phyloP scores from a whole-genome alignment of 1,140 invertebrate genomes.

The Tetramorium parvispinum region DNA sequence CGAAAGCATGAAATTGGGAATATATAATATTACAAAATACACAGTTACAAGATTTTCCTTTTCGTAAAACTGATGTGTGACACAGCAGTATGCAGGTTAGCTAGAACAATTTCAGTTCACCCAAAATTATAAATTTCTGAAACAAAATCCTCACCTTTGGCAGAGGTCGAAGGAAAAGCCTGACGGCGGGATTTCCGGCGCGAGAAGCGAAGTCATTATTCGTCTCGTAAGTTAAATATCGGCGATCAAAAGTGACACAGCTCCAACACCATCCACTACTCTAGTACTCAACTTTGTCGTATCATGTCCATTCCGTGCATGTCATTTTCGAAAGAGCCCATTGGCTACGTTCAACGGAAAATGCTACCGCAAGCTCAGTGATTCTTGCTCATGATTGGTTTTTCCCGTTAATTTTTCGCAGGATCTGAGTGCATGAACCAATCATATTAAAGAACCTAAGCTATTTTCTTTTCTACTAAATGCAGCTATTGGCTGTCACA shows the following conservation, averaged over 20 bases:
- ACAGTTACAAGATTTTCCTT: neutral
- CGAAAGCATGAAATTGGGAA: neutral
- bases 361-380: too few species aligned
- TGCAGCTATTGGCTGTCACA: too few species aligned
- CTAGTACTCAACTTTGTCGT: neutral
- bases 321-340: too few species aligned
- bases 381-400: too few species aligned
- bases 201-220: constrained; percentile 89
- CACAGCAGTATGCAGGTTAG: constrained; percentile 84
- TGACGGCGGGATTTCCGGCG: constrained; percentile 88
- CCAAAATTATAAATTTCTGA: neutral
- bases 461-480: too few species aligned
- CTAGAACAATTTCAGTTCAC: neutral
- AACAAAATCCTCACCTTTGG: constrained; percentile 88
- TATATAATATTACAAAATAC: neutral
- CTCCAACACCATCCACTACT: neutral
- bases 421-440: too few species aligned
- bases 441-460: too few species aligned
- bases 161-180: constrained; percentile 96
- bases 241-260: neutral
- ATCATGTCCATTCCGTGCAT: too few species aligned
- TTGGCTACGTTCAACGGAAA: too few species aligned
- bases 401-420: too few species aligned
- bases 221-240: neutral
- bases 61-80: constrained; percentile 75